Evolutionary conservation across 2,888 invertebrate genomes (phyloP), one percentile per base, ranked within the genome.

Genomic region (Synanthedon tipuliformis): DNA sequence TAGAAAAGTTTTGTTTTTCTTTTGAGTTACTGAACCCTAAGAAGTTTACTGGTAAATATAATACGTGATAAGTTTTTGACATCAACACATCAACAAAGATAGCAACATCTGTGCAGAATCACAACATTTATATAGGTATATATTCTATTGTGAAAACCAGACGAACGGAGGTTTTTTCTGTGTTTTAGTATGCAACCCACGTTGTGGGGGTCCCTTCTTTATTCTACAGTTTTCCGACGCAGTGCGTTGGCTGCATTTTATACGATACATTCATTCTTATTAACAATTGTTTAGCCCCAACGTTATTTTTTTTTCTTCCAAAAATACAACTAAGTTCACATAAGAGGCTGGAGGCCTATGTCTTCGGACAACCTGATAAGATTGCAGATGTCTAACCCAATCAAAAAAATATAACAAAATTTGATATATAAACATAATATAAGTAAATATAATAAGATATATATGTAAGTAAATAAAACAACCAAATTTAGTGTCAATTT

Each of bases 221-320:
- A 73, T 75, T 65, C 70, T 61, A 57, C 56, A 68, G 69, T 72
- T 73, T 72, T 60, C 65, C 61, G 65, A 71, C 71, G 69, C 64
- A 70, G 68, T 72, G 73, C 68, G 71, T 65, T 68, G 58, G 69
- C 65, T 78, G 79, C 80, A 78, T 81, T 78, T 78, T 77, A 70
- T 74, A 67, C 60, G 67, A 62, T 60, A 65, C 12, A 45, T 45
- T 45, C 45, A 13, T 45, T 45, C 45, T n/a, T n/a, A 45, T 45
- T 41, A 45, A 45, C 45, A 45, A 45, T 45, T 45, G 45, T 45
- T 45, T 45, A 8, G 45, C 13, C 8, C 15, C 45, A n/a, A 45
- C 45, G 45, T 45, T 45, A 13, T 7, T n/a, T n/a, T 11, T 41
- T 45, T 45, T 45, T 11, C 13, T n/a, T 10, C 34, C 3, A 34